Conservation (phyloP, 2,113 vertebrate genomes). For the Limnothrissa miodon region DNA sequence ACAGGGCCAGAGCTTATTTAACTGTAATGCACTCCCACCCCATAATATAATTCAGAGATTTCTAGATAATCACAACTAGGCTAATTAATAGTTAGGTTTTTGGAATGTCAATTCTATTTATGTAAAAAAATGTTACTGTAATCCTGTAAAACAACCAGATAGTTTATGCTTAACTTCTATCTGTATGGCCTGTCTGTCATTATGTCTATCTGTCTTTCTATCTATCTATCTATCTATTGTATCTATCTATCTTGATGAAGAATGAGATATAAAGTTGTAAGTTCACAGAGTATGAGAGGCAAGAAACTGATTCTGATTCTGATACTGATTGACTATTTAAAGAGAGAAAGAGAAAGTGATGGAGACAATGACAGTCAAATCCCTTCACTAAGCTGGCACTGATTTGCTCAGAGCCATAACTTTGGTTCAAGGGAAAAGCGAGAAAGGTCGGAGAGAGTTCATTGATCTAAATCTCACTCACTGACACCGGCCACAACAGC, state of each 20-base stretch:
- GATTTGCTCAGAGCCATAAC: not conserved
- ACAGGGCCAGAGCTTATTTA: not conserved
- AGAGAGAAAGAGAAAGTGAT: not conserved
- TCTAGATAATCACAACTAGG: not conserved
- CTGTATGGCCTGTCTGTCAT: too few species aligned
- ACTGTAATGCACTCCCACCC: not conserved
- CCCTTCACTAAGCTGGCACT: not conserved
- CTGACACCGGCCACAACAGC: not conserved
- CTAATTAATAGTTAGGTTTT: not conserved
- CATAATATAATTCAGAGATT: not conserved
- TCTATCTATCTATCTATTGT: not conserved
- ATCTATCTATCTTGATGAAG: not conserved
- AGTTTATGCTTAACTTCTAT: not conserved
- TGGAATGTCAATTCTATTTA: not conserved
- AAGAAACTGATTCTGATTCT: too few species aligned
- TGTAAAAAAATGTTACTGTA: not conserved
- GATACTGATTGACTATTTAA: not conserved
- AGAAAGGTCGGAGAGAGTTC: slow-evolving; percentile 21
- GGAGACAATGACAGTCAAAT: not conserved
- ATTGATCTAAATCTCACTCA: slow-evolving; percentile 21
- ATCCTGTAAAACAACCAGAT: not conserved
- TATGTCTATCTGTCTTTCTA: too few species aligned
- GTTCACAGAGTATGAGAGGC: not conserved
- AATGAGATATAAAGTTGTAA: not conserved
- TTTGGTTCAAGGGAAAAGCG: not conserved